A percentile compares a stretch with the other conserved stretches of the same genome.
These are phyloP conservation scores for Bovichtus diacanthus DNA, from an alignment of 2,797 vertebrate species.

Conservation along the genomic window DNA sequence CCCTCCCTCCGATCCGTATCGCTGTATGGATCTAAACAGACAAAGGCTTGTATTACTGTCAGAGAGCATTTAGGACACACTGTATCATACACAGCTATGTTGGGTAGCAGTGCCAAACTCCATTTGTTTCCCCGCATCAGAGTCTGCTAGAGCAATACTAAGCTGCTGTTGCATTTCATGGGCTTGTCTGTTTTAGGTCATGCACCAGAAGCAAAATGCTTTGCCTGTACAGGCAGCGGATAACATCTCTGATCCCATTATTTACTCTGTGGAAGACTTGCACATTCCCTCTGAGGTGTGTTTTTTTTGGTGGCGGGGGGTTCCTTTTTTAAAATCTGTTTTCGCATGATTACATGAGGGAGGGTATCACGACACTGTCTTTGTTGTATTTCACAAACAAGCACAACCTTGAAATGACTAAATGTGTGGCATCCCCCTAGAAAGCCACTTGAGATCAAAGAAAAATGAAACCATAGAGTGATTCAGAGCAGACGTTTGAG, in stretches of 20 bases:
- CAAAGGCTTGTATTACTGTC: slow-evolving; percentile 72
- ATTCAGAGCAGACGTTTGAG: slow-evolving; percentile 44
- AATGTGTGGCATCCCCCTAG: slow-evolving; percentile 29
- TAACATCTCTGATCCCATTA: slow-evolving; percentile 73
- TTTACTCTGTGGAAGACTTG: slow-evolving; percentile 59
- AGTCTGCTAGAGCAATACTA: slow-evolving; percentile 68
- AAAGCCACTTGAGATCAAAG: slow-evolving; percentile 49
- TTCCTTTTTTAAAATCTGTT: slow-evolving; percentile 4
- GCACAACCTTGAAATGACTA: slow-evolving; percentile 35
- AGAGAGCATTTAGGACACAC: slow-evolving; percentile 68
- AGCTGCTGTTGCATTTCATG: slow-evolving; percentile 75
- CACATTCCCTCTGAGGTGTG: slow-evolving; percentile 30
- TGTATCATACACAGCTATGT: slow-evolving; percentile 65
- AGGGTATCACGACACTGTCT: slow-evolving; percentile 10
- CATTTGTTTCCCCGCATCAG: slow-evolving; percentile 72
- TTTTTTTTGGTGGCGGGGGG: not conserved
- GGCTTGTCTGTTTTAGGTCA: slow-evolving; percentile 73
- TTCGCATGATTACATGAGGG: slow-evolving; percentile 30
- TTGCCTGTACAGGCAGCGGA: slow-evolving; percentile 56
- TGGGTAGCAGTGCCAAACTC: slow-evolving; percentile 69
- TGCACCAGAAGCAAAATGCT: slow-evolving; percentile 63
- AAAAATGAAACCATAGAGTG: slow-evolving; percentile 27
- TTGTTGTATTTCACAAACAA: slow-evolving; percentile 31
- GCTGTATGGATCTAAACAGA: slow-evolving; percentile 60
- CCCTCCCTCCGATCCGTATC: slow-evolving; percentile 15